Evolutionary conservation across 2,797 vertebrate genomes (phyloP).

Genomic region (Alcedo quadribrachys): DNA sequence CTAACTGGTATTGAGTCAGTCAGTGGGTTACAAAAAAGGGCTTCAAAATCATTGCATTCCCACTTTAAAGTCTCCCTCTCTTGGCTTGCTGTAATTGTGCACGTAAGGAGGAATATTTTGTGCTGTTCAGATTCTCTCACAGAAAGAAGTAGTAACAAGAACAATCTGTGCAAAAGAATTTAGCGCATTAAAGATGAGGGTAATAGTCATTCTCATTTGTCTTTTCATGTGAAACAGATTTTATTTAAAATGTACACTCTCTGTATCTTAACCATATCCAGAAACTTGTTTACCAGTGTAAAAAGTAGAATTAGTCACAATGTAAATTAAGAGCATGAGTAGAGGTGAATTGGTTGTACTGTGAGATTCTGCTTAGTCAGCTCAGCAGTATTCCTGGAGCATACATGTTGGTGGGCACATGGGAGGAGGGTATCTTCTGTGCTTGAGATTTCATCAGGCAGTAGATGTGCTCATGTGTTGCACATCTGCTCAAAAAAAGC

Average conservation of each 20-base stretch:
- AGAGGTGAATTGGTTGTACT: conserved; percentile 34
- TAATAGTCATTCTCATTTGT: conserved; percentile 78
- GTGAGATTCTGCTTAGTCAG: neutral
- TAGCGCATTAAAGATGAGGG: conserved; percentile 74
- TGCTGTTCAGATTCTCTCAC: conserved; percentile 53
- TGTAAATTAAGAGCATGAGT: conserved; percentile 8
- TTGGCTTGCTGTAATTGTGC: conserved; percentile 32
- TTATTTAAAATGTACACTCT: conserved; percentile 69
- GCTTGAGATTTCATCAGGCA: conserved; percentile 12
- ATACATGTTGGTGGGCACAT: neutral
- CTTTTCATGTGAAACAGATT: conserved; percentile 84
- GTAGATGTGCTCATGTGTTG: neutral
- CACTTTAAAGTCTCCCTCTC: conserved; percentile 4
- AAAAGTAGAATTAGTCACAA: neutral
- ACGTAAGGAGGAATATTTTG: conserved; percentile 52
- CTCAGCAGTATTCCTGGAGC: neutral
- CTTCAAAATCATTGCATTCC: neutral
- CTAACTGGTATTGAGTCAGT: neutral
- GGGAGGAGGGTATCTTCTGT: neutral
- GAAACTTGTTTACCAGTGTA: conserved; percentile 49
- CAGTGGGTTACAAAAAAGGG: neutral
- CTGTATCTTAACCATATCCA: conserved; percentile 74
- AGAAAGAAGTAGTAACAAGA: conserved; percentile 76
- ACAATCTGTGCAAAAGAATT: conserved; percentile 79
- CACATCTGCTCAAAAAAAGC: neutral